Evolutionary conservation across 2,888 invertebrate genomes (phyloP).

Genomic region (Machimus rusticus): DNA sequence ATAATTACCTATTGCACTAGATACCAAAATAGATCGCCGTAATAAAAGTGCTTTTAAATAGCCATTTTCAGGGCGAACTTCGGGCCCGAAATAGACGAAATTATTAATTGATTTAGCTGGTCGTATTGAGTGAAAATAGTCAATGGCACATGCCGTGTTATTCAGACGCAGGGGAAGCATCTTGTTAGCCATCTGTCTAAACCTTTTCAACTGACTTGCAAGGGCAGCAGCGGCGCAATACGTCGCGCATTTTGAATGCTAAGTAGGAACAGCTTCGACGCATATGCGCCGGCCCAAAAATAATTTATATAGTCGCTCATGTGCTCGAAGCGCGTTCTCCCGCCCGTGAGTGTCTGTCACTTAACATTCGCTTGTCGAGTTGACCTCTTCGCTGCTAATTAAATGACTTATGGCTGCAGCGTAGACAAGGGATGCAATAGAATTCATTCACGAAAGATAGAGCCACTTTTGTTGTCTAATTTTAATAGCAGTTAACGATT

Average conservation of each 20-base stretch:
- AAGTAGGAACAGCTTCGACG: background rate
- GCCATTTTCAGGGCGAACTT: background rate
- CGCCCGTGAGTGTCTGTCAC: conserved; percentile 15
- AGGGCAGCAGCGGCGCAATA: background rate
- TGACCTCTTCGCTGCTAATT: conserved; percentile 27
- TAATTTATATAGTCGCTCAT: background rate
- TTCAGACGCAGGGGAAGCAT: background rate
- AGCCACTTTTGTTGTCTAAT: background rate
- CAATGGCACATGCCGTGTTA: background rate
- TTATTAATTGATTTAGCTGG: background rate
- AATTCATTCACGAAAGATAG: background rate
- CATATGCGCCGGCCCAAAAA: background rate
- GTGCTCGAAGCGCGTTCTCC: background rate
- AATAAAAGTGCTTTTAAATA: background rate
- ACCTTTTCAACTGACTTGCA: background rate
- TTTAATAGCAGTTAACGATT: background rate
- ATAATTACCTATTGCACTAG: background rate
- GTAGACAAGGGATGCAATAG: background rate
- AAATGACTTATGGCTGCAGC: conserved; percentile 1
- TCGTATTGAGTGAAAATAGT: background rate
- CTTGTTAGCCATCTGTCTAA: conserved; percentile 6
- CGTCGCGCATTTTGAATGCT: background rate
- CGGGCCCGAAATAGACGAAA: background rate
- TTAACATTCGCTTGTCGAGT: background rate
- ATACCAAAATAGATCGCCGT: background rate